Evolutionary conservation across 1,140 invertebrate genomes (phyloP), one percentile per base, ranked within the genome.

Genomic region (Drosophila ananassae): DNA sequence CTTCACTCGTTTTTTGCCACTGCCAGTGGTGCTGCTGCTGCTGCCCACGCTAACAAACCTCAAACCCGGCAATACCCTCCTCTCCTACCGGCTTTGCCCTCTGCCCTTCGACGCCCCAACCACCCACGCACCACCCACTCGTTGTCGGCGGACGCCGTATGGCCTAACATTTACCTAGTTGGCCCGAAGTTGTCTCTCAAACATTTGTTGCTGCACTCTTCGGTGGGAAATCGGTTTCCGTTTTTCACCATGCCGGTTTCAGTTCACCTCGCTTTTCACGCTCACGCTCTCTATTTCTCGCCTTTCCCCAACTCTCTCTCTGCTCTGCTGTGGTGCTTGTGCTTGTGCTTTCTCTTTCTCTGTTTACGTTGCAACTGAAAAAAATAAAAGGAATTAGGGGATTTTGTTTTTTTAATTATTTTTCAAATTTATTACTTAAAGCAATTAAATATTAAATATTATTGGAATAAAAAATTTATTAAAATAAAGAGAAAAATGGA

Each of bases 171-270:
- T 75, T 68, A 82, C 73, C 73, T 73, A 47, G 64, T 77, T 81
- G 73, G 48, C 68, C 58, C 57, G 58, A 54, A 53, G 51, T 46
- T 64, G 58, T 22, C 51, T 37, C 32, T 37, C 51, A 77, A 63
- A 79, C 80, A 84, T 84, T 84, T 84, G 80, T 84, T 84, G 80
- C 80, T 84, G 80, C 80, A 84, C 80, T 84, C 76, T 64, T 44
- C 30, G 66, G 24, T 25, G n/a, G 51, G 41, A 44, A 47, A 30
- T 63, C 62, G 75, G 60, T 58, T 66, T 41, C 73, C 80, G 75
- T 63, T 58, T 66, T 41, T 77, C 80, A 84, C 80, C 79, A 80
- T 53, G 56, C 53, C 13, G 12, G 17, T 13, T 21, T 44, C 10
- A 13, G 21, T 64, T 62, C 37, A 54, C 48, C 63, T 28, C 28